These are phyloP conservation scores for Platycercus adscitus DNA, from an alignment of 2,113 vertebrate genomes.

Conservation along the genomic window DNA sequence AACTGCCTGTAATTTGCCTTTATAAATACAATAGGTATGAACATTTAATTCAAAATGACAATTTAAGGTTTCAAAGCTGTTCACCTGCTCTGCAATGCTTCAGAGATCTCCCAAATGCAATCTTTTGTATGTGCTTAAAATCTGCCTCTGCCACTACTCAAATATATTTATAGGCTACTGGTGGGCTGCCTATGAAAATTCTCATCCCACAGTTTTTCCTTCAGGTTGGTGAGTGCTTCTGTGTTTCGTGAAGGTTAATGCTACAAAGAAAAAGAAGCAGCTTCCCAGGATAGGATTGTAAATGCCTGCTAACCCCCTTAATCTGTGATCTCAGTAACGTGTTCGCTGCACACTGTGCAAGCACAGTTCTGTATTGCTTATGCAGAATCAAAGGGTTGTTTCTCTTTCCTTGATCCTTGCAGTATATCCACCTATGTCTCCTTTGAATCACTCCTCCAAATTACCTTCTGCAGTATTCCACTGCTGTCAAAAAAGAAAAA, in stretches of 20 bases:
- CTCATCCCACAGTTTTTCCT: constrained; percentile 51
- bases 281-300: neutral
- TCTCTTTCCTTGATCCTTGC: constrained; percentile 1
- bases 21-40: neutral
- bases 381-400: neutral
- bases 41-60: constrained; percentile 23
- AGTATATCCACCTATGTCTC: neutral
- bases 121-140: constrained; percentile 49
- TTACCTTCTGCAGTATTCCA: neutral
- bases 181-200: constrained; percentile 65
- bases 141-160: constrained; percentile 57
- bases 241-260: constrained; percentile 31
- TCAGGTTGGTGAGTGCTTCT: constrained; percentile 42
- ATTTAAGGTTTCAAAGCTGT: constrained; percentile 32
- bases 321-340: neutral
- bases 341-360: neutral
- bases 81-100: constrained; percentile 1
- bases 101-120: constrained; percentile 38
- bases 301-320: neutral
- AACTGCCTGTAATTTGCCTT: constrained; percentile 10
- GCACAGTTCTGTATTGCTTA: neutral
- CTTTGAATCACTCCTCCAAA: neutral
- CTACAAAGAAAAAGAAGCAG: constrained; percentile 28
- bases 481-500: neutral
- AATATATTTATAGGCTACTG: constrained; percentile 61